Conservation (phyloP, 2,113 vertebrate species). For the Rhinopomastus cyanomelas region DNA sequence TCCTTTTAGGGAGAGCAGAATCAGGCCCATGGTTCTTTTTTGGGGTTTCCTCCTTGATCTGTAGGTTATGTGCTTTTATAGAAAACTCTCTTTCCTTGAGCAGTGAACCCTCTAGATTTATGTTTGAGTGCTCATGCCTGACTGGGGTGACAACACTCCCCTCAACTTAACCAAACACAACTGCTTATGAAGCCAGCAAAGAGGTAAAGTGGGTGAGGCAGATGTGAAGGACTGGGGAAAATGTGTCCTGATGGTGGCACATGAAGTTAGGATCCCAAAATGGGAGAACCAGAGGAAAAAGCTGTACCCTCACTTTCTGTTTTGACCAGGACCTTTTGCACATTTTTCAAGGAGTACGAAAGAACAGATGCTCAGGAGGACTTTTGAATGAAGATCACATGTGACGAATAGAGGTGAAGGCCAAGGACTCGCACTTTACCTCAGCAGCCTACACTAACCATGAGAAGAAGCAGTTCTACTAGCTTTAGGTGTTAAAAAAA, state of each 20-base stretch:
- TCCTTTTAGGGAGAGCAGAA: constrained; percentile 9
- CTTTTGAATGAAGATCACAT: neutral
- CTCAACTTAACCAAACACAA: neutral
- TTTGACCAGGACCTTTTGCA: neutral
- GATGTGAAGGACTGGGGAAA: neutral
- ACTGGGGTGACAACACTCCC: neutral
- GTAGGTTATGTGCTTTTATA: neutral
- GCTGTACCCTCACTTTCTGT: neutral
- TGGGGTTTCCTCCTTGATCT: neutral
- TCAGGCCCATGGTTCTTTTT: neutral
- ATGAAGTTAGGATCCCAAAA: neutral
- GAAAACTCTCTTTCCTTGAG: neutral
- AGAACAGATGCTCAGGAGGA: neutral
- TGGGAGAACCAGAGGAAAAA: neutral
- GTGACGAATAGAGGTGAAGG: neutral
- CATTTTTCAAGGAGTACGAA: neutral
- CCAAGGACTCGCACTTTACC: neutral
- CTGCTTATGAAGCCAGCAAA: neutral
- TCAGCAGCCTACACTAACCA: neutral
- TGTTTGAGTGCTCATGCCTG: neutral
- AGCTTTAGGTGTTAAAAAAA: neutral
- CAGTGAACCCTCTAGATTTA: neutral
- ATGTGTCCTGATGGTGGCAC: fast-evolving
- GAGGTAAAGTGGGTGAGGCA: neutral
- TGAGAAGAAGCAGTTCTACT: neutral